phyloP scores from a whole-genome alignment of 1,140 invertebrate species.

The Mizuhopecten yessoensis region DNA sequence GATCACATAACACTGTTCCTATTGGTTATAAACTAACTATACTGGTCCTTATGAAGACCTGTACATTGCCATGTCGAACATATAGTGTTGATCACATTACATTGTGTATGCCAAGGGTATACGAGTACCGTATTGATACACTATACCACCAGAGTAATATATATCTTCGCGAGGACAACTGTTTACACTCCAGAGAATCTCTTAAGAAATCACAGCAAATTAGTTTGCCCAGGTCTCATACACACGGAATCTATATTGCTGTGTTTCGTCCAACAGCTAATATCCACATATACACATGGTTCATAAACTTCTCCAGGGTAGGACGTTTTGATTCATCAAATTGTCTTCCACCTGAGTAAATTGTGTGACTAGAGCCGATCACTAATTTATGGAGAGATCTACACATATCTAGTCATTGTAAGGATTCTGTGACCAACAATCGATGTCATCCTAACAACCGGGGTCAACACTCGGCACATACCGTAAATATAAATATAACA shows the following conservation, averaged over 20 bases:
- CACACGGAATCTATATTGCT: neutral
- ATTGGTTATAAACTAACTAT: neutral
- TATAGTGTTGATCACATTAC: neutral
- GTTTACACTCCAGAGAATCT: constrained; percentile 16
- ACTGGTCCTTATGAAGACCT: neutral
- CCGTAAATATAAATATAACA: neutral
- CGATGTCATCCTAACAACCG: neutral
- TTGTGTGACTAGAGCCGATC: neutral
- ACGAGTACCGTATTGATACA: neutral
- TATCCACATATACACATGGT: neutral
- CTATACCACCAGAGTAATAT: neutral
- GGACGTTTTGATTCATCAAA: constrained; percentile 17
- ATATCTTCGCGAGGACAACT: neutral
- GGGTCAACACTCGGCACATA: neutral
- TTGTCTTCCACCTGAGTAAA: neutral
- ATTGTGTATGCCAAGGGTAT: neutral
- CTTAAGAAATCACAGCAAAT: constrained; percentile 14
- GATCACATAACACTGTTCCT: no score
- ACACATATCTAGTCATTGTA: neutral
- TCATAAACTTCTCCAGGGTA: constrained; percentile 8
- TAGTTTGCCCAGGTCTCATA: neutral
- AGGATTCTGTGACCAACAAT: neutral
- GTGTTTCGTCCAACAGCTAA: neutral
- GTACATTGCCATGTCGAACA: neutral
- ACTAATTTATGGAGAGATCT: neutral